phyloP scores from a whole-genome alignment of 2,888 invertebrate genomes.

The Neelides folsomi region DNA sequence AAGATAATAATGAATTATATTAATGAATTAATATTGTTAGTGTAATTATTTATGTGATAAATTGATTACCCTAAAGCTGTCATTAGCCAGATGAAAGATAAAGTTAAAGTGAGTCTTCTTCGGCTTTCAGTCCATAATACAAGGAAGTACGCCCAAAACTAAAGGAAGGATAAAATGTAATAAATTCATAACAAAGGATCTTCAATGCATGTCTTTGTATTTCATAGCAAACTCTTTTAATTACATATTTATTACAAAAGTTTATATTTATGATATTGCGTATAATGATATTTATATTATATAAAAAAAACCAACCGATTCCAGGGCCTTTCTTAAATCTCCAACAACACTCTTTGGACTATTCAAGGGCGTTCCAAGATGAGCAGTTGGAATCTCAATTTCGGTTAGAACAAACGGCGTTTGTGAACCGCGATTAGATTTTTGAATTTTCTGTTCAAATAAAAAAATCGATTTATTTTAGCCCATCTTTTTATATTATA shows the following conservation, averaged over 20 bases:
- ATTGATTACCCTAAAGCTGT: constrained; percentile 33
- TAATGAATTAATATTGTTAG: neutral
- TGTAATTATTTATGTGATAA: too few relatives aligned
- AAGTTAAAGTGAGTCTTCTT: constrained; percentile 23
- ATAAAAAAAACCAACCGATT: constrained; percentile 18
- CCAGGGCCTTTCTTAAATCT: constrained; percentile 27
- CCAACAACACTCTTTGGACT: constrained; percentile 27
- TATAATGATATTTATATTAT: too few relatives aligned
- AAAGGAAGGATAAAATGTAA: neutral
- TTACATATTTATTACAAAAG: too few relatives aligned
- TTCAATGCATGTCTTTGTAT: too few relatives aligned
- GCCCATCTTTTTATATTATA: too few relatives aligned
- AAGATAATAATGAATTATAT: neutral
- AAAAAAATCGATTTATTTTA: too few relatives aligned
- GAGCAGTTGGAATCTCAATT: constrained; percentile 28
- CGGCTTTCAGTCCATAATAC: constrained; percentile 29
- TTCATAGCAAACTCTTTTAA: too few relatives aligned
- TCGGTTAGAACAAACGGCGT: constrained; percentile 30
- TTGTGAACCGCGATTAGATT: constrained; percentile 24
- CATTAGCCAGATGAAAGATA: constrained; percentile 27
- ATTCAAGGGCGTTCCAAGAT: constrained; percentile 13
- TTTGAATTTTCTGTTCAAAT: constrained; percentile 24
- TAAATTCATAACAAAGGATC: too few relatives aligned
- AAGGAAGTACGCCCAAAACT: constrained; percentile 30
- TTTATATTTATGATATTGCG: too few relatives aligned